These are phyloP conservation scores for Puffinus mauretanicus DNA, from an alignment of 2,113 vertebrate genomes.

Conservation along the genomic window DNA sequence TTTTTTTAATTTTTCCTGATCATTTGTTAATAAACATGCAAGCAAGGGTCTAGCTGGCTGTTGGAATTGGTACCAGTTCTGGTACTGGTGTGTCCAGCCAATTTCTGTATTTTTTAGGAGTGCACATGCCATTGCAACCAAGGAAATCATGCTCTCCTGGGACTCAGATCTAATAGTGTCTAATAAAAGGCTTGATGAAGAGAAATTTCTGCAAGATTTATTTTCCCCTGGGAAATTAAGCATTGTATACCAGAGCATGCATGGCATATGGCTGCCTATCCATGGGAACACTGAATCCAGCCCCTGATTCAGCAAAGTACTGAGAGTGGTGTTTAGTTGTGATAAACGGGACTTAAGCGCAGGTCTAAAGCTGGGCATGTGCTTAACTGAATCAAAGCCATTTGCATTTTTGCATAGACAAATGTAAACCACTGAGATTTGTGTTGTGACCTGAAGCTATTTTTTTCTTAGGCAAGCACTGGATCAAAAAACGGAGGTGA, in stretches of 20 bases:
- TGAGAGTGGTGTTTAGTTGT: not conserved
- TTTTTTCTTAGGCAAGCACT: not conserved
- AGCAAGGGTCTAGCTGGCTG: not conserved
- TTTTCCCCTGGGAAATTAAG: slow-evolving; percentile 51
- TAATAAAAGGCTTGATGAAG: slow-evolving; percentile 23
- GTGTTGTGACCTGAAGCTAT: not conserved
- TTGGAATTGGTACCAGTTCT: not conserved
- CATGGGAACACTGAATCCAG: not conserved
- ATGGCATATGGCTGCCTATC: slow-evolving; percentile 23
- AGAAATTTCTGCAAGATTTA: not conserved
- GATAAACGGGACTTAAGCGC: not conserved
- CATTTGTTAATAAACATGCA: not conserved
- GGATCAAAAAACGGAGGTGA: not conserved
- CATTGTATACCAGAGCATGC: not conserved
- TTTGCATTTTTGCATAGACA: not conserved
- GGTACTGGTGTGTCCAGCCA: not conserved
- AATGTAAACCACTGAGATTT: not conserved
- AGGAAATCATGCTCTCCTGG: not conserved
- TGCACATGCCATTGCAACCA: not conserved
- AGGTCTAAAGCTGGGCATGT: not conserved
- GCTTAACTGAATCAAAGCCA: not conserved
- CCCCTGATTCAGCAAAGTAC: not conserved
- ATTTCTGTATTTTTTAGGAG: not conserved
- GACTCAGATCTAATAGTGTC: not conserved
- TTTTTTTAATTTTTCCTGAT: not conserved